Conservation (phyloP, 2,888 invertebrate species). For the Glomeris marginata region DNA sequence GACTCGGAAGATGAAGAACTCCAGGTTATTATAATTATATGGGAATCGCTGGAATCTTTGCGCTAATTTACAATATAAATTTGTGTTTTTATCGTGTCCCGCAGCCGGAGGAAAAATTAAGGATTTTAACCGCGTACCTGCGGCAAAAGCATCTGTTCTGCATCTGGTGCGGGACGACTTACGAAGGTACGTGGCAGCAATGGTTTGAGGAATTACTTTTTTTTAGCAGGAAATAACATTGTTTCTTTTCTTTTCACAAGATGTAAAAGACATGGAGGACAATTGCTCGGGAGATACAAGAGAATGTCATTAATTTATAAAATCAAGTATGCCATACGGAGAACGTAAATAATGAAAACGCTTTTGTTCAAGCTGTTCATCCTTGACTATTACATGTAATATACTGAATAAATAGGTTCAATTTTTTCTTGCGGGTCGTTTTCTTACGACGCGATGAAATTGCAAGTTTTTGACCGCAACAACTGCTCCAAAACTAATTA, state of each 20-base stretch:
- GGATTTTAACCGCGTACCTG: constrained; percentile 46
- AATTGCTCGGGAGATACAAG: constrained; percentile 11
- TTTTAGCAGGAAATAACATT: neutral
- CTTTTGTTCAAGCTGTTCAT: too few species aligned
- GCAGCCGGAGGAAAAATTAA: constrained; percentile 40
- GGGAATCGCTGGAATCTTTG: constrained; percentile 21
- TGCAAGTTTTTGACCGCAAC: too few species aligned
- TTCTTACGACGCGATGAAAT: too few species aligned
- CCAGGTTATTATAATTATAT: constrained; percentile 17
- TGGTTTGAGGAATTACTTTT: neutral
- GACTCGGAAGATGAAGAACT: constrained; percentile 16
- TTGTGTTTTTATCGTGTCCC: constrained; percentile 13
- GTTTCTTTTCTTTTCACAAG: neutral
- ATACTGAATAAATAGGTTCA: too few species aligned
- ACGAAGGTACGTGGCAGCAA: constrained; percentile 35
- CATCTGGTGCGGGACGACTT: constrained; percentile 60
- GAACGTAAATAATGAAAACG: too few species aligned
- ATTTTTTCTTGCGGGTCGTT: too few species aligned
- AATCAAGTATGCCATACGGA: too few species aligned
- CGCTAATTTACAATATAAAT: neutral
- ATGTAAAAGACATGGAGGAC: constrained; percentile 1
- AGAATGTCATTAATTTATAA: constrained; percentile 7
- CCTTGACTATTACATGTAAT: too few species aligned
- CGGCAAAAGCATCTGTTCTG: constrained; percentile 56
- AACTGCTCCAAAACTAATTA: too few species aligned